These are phyloP conservation scores for Altica lythri DNA, from an alignment of 2,888 invertebrate species.

Conservation along the genomic window DNA sequence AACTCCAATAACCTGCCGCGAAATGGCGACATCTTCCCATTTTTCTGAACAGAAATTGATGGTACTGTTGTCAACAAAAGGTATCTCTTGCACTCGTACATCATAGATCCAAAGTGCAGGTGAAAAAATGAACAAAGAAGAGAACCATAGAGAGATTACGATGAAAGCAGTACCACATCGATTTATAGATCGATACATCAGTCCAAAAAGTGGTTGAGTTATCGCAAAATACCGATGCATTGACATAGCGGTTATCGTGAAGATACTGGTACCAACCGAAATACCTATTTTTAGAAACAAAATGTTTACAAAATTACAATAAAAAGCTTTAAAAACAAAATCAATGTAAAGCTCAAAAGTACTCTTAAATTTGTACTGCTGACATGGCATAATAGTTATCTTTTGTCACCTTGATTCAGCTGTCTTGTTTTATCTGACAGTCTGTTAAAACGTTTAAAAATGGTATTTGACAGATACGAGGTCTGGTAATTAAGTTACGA, in stretches of 20 bases:
- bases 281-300: too few relatives aligned
- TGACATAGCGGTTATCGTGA: slow-evolving; percentile 80
- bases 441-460: too few relatives aligned
- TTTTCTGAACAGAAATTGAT: slow-evolving; percentile 64
- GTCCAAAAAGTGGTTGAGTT: slow-evolving; percentile 69
- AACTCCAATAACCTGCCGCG: slow-evolving; percentile 66
- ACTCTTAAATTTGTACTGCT: too few relatives aligned
- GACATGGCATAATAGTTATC: too few relatives aligned
- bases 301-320: too few relatives aligned
- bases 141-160: slow-evolving; percentile 68
- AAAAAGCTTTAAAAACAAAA: too few relatives aligned
- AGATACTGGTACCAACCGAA: slow-evolving; percentile 78
- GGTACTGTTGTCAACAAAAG: slow-evolving; percentile 24
- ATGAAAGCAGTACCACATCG: slow-evolving; percentile 68
- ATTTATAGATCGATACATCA: slow-evolving; percentile 72
- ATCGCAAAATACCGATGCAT: slow-evolving; percentile 77
- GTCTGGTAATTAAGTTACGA: too few relatives aligned
- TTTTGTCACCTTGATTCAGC: too few relatives aligned
- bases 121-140: slow-evolving; percentile 69
- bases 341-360: too few relatives aligned
- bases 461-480: too few relatives aligned
- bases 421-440: too few relatives aligned
- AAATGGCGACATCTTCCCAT: slow-evolving; percentile 62
- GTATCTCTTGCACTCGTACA: slow-evolving; percentile 23
- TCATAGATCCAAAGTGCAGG: slow-evolving; percentile 60